These are phyloP conservation scores for Eucidaris tribuloides DNA, from an alignment of 35 echinoderm and acorn worm species.

Conservation along the genomic window DNA sequence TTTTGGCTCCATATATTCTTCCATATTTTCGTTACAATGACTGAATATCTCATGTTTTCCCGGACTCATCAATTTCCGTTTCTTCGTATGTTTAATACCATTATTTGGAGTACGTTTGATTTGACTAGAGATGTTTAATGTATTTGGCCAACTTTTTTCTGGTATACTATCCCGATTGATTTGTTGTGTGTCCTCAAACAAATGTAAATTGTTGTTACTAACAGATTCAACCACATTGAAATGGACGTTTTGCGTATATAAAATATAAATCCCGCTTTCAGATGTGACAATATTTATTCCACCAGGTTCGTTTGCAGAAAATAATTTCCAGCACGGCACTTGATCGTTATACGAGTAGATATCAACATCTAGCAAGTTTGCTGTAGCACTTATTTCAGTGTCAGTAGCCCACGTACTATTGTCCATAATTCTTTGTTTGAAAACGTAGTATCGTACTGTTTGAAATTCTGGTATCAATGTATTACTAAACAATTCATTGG, in stretches of 20 bases:
- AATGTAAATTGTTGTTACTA: neutral
- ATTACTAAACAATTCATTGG: neutral
- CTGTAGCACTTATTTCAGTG: constrained; percentile 35
- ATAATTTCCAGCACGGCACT: neutral
- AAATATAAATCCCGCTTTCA: neutral
- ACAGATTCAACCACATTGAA: constrained; percentile 22
- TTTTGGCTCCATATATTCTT: neutral
- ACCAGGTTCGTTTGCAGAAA: neutral
- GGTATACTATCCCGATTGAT: neutral
- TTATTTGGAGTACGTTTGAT: too few relatives aligned
- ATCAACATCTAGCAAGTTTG: constrained; percentile 2
- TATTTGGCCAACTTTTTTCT: neutral
- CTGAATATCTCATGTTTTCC: neutral
- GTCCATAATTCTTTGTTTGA: constrained; percentile 2
- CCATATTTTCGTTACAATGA: neutral
- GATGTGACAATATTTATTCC: neutral
- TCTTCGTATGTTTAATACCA: too few relatives aligned
- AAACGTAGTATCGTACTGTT: neutral
- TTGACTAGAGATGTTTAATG: neutral
- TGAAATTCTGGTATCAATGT: neutral
- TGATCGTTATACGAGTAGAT: constrained; percentile 4
- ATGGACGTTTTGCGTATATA: constrained; percentile 14
- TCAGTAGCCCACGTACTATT: constrained; percentile 7
- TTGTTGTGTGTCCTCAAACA: neutral
- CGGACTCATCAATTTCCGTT: neutral